Percentiles rank a stretch among this genome's conserved stretches.
These are phyloP conservation scores for Anneissia japonica DNA, from an alignment of 35 echinoderm and acorn worm genomes.

Conservation along the genomic window DNA sequence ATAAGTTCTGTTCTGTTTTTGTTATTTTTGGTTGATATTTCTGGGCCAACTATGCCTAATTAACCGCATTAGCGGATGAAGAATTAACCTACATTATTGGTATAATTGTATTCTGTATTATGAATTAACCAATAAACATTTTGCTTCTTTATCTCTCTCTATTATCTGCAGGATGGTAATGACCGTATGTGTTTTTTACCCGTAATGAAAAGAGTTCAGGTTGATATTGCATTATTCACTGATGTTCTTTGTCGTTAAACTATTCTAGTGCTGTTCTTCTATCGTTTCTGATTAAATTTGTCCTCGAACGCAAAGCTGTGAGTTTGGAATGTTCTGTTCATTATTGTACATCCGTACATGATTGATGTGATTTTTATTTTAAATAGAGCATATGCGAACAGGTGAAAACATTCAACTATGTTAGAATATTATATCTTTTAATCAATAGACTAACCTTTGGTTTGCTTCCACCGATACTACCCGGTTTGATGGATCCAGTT, in stretches of 20 bases:
- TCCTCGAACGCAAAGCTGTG: not conserved
- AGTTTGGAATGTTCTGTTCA: not conserved
- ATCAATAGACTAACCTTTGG: conserved; percentile 61
- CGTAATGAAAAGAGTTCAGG: not conserved
- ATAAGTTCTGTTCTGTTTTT: too few relatives aligned
- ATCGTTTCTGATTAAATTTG: not conserved
- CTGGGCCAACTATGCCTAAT: too few relatives aligned
- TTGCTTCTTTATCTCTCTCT: not conserved
- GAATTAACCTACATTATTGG: too few relatives aligned
- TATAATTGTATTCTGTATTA: too few relatives aligned
- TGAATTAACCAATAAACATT: too few relatives aligned
- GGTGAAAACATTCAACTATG: not conserved
- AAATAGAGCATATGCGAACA: not conserved
- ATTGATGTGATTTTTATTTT: not conserved
- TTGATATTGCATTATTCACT: not conserved
- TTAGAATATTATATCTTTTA: not conserved
- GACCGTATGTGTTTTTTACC: not conserved
- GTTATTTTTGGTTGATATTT: too few relatives aligned
- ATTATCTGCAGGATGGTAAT: not conserved
- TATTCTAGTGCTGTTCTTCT: too few relatives aligned
- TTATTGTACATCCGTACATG: not conserved
- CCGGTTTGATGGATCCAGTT: conserved; percentile 93
- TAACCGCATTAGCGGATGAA: too few relatives aligned
- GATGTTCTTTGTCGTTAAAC: not conserved
- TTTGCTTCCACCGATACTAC: conserved; percentile 94